phyloP scores from a whole-genome alignment of 2,113 vertebrate genomes.

The Xenopus laevis region DNA sequence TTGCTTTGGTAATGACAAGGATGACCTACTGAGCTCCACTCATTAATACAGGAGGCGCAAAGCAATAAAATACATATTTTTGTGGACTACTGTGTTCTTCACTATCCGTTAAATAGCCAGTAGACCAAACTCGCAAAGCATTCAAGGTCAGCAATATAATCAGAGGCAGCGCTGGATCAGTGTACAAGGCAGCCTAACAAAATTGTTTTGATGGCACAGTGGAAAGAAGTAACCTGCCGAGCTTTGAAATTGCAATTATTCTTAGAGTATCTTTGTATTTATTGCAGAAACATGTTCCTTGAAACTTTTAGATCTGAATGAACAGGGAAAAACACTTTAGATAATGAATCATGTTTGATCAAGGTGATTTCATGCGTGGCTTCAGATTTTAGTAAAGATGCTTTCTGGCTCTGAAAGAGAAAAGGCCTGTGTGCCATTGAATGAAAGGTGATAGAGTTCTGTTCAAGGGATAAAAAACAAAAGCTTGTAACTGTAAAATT shows the following conservation, averaged over 20 bases:
- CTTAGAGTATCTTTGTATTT: not conserved
- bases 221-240: not conserved
- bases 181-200: not conserved
- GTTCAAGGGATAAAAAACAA: too few species aligned
- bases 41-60: conserved; percentile 8
- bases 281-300: not conserved
- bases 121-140: not conserved
- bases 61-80: conserved; percentile 24
- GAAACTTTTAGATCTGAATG: not conserved
- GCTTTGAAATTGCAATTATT: too few species aligned
- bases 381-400: too few species aligned
- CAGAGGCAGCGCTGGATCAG: not conserved
- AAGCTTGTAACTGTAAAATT: too few species aligned
- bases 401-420: too few species aligned
- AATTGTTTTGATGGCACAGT: not conserved
- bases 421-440: too few species aligned
- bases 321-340: not conserved
- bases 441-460: too few species aligned
- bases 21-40: not conserved
- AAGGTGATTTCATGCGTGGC: too few species aligned
- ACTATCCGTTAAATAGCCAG: not conserved
- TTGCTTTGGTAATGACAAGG: conserved; percentile 2
- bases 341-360: too few species aligned
- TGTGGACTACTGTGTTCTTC: conserved; percentile 2
- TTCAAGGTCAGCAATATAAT: not conserved